Evolutionary conservation across 2,888 invertebrate genomes (phyloP).

Genomic region (Biston betularia): DNA sequence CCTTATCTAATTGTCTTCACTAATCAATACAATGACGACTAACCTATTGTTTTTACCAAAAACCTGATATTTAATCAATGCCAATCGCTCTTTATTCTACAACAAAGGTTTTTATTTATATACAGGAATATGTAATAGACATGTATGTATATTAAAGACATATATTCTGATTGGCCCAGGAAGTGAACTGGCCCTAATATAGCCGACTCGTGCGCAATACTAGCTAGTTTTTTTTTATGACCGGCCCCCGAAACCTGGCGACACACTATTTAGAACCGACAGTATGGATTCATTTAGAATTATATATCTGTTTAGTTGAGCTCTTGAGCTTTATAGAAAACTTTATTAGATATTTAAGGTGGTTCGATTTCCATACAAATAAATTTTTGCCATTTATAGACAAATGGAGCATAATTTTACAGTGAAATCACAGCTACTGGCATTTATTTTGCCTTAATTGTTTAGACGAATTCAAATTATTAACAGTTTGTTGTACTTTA

Average conservation of each 20-base stretch:
- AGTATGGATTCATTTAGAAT: conserved; percentile 16
- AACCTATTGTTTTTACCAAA: conserved; percentile 13
- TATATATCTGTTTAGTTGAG: not conserved
- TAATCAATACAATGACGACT: conserved; percentile 9
- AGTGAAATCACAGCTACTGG: too few species aligned
- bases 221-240: conserved; percentile 46
- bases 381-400: too few species aligned
- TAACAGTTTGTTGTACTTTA: too few species aligned
- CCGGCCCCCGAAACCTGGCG: conserved; percentile 55
- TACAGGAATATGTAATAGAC: not conserved
- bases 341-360: too few species aligned
- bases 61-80: conserved; percentile 24
- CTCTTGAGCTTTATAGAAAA: too few species aligned
- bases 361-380: too few species aligned
- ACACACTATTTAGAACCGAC: conserved; percentile 18
- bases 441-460: too few species aligned
- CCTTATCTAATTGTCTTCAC: conserved; percentile 3
- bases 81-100: conserved; percentile 32
- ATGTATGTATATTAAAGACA: conserved; percentile 30
- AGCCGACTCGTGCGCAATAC: conserved; percentile 44
- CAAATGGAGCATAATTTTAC: too few species aligned
- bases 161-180: conserved; percentile 39
- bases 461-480: too few species aligned
- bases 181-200: conserved; percentile 43
- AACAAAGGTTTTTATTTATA: conserved; percentile 36